These are phyloP conservation scores for Drosophila mayaguana DNA, from an alignment of 2,888 invertebrate species.

Conservation along the genomic window DNA sequence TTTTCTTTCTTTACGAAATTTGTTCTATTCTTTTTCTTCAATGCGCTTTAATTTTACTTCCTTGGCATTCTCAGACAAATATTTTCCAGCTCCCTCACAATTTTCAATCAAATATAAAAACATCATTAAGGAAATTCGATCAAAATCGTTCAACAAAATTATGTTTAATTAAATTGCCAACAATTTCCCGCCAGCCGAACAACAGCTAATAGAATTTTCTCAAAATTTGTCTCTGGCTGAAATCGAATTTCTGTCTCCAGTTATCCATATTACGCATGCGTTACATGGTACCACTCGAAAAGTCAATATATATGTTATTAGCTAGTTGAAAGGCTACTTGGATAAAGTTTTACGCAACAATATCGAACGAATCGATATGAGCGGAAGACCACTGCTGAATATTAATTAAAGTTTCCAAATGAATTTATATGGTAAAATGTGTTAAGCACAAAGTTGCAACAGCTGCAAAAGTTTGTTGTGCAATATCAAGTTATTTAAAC, in stretches of 20 bases:
- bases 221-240: neutral
- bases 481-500: conserved; percentile 60
- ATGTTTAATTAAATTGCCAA: neutral
- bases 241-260: conserved; percentile 3
- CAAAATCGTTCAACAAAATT: neutral
- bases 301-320: conserved; percentile 22
- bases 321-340: conserved; percentile 3
- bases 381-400: conserved; percentile 26
- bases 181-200: neutral
- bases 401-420: conserved; percentile 61
- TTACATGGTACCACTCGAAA: conserved; percentile 23
- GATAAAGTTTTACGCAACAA: conserved; percentile 16
- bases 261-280: conserved; percentile 30
- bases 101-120: neutral
- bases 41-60: too few species aligned
- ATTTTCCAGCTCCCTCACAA: neutral
- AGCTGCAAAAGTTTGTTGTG: conserved; percentile 52
- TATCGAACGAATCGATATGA: conserved; percentile 36
- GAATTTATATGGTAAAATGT: conserved; percentile 46
- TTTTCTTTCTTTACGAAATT: too few species aligned
- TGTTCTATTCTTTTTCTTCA: too few species aligned
- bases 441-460: conserved; percentile 38
- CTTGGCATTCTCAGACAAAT: too few species aligned
- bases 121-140: neutral
- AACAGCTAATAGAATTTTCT: neutral